Conservation (phyloP, 2,888 invertebrate genomes). For the Agrochola lychnidis region DNA sequence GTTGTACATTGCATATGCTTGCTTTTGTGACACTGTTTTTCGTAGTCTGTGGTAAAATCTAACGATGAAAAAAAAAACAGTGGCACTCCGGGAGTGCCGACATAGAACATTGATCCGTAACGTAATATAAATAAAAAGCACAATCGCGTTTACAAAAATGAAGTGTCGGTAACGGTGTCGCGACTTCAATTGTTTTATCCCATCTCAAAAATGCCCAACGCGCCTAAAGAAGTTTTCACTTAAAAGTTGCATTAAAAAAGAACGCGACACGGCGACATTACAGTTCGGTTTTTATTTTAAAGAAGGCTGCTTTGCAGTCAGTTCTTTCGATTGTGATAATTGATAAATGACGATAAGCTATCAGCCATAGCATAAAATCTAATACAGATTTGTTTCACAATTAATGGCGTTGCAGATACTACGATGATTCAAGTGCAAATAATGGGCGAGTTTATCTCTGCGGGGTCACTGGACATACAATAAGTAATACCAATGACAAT, state of each 20-base stretch:
- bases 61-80: no score
- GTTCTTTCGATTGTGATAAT: not conserved
- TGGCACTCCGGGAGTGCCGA: no score
- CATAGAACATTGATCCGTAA: no score
- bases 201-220: no score
- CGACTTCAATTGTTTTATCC: no score
- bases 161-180: no score
- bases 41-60: not conserved
- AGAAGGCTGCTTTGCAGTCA: no score
- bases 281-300: not conserved
- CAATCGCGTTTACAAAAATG: no score
- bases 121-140: no score
- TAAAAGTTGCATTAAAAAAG: no score
- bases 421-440: conserved; percentile 81
- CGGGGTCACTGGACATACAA: conserved; percentile 67
- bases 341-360: not conserved
- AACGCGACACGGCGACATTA: not conserved
- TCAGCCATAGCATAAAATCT: not conserved
- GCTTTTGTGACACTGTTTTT: conserved; percentile 9
- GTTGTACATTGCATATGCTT: conserved; percentile 4
- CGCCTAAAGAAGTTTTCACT: no score
- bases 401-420: conserved; percentile 74
- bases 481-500: conserved; percentile 53
- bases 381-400: conserved; percentile 55
- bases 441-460: conserved; percentile 76